phyloP scores from a whole-genome alignment of 2,888 invertebrate species.

The Hipparchia sbordonii region DNA sequence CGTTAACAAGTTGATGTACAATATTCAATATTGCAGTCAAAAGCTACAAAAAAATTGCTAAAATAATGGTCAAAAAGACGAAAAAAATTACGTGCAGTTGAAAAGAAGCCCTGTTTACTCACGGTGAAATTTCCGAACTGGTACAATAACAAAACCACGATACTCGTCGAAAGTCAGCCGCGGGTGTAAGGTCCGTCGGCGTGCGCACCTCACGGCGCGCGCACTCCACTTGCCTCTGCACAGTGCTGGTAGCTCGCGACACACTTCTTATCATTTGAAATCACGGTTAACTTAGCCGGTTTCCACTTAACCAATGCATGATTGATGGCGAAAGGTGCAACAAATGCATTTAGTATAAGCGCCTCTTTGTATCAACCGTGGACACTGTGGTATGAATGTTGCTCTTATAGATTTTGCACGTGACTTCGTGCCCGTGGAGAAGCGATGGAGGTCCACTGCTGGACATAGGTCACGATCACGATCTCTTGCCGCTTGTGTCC shows the following conservation, averaged over 20 bases:
- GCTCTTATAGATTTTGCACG: background rate
- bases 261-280: conserved; percentile 31
- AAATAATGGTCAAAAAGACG: too few relatives aligned
- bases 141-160: conserved; percentile 10
- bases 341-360: background rate
- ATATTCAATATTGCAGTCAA: too few relatives aligned
- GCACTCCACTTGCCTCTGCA: conserved; percentile 48
- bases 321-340: conserved; percentile 5
- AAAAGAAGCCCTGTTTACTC: background rate
- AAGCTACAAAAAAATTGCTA: too few relatives aligned
- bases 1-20: too few relatives aligned
- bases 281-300: conserved; percentile 15
- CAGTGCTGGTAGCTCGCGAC: conserved; percentile 43
- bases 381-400: background rate
- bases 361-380: background rate
- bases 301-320: background rate
- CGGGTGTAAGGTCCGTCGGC: conserved; percentile 38
- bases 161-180: conserved; percentile 11
- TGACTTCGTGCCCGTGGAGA: too few relatives aligned
- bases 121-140: conserved; percentile 4
- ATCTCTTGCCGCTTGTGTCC: too few relatives aligned
- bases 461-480: too few relatives aligned
- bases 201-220: conserved; percentile 61
- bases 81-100: too few relatives aligned
- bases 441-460: too few relatives aligned